Evolutionary conservation across 1,140 invertebrate species (phyloP), one percentile per base, ranked within the genome.

Genomic region (Drosophila nigromelanica): DNA sequence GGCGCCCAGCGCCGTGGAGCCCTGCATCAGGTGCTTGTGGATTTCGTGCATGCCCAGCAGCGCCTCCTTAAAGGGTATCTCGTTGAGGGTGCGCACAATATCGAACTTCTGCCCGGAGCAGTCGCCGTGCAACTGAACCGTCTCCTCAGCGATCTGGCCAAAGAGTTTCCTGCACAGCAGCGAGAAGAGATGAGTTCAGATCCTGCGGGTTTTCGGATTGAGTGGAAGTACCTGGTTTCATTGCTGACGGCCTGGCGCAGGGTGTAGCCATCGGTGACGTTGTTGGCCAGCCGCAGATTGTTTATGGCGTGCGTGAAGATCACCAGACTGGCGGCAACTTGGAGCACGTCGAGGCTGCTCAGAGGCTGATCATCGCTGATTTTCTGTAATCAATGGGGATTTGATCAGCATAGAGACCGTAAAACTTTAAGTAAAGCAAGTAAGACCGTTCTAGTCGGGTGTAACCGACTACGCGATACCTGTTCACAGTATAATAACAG

Each of bases 221-320:
- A 11, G 14, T 27, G 42, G 14, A 39, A 45, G 45, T 63, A 89
- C 40, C 83, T 80, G 8, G 73, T 68, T 35, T 85, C 71, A 21
- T 66, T 56, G 33, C 74, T 75, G 8, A 91, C 48, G 0, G 68
- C 70, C 18, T 52, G 35, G 3, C 86, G 68, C 5, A 91, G 51
- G 4, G 40, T 42, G 27, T 62, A 72, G 0, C 79, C 80, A 52
- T 80, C 71, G 27, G 62, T 76, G 0, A 67, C 73, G 54, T 91
- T 80, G 7, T 76, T 77, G 63, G 72, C 82, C 15, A 91, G 64
- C 2, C 81, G 71, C 8, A 91, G 60, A 72, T 91, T 91, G 37
- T 91, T 91, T 0, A 91, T 61, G 10, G 89, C 85, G 43, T 91
- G 86, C 11, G 90, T 91, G 14, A 91, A 91, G 15, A 91, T 70